Conservation (phyloP, 2,797 vertebrate genomes). For the Megalops cyprinoides region DNA sequence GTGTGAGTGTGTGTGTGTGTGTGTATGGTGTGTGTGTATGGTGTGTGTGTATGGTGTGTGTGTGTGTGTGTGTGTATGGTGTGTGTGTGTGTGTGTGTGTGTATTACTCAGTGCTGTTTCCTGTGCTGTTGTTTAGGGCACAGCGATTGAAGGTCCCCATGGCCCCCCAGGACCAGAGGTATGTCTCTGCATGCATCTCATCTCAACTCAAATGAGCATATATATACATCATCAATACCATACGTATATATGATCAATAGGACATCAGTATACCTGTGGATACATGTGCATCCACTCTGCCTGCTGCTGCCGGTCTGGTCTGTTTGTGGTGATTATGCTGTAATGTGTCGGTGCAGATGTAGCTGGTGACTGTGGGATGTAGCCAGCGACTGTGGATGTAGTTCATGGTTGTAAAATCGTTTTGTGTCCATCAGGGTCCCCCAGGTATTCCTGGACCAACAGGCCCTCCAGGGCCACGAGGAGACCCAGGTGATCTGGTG, state of each 20-base stretch:
- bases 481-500: conserved; percentile 86
- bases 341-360: conserved; percentile 35
- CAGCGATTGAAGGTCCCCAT: conserved; percentile 72
- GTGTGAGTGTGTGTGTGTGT: too few species aligned
- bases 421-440: conserved; percentile 73
- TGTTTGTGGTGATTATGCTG: neutral
- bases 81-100: conserved; percentile 10
- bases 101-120: conserved; percentile 2
- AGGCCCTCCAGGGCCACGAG: conserved; percentile 81
- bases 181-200: conserved; percentile 44
- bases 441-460: conserved; percentile 77
- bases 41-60: too few species aligned
- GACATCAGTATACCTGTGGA: neutral
- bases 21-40: too few species aligned
- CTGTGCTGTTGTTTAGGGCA: conserved; percentile 71
- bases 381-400: neutral
- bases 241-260: too few species aligned
- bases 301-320: neutral
- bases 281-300: neutral
- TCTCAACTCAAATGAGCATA: too few species aligned
- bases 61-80: too few species aligned
- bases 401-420: too few species aligned
- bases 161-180: conserved; percentile 80
- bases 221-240: too few species aligned
- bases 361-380: neutral